phyloP scores from a whole-genome alignment of 2,888 invertebrate species.

The Pteria penguin region DNA sequence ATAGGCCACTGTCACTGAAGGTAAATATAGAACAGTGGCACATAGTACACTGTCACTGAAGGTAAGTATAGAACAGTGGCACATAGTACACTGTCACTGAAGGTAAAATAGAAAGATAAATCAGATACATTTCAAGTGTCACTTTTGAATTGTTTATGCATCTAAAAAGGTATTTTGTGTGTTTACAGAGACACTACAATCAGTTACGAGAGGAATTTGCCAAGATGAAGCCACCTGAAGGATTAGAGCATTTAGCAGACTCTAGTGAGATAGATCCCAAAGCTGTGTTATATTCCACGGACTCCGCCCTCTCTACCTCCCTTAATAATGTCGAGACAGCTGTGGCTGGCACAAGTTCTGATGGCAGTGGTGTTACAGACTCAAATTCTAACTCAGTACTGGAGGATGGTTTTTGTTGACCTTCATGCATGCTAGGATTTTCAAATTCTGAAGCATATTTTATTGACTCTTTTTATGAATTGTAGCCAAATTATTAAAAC shows the following conservation, averaged over 20 bases:
- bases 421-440: background rate
- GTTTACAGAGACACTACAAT: constrained; percentile 87
- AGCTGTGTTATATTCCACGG: constrained; percentile 67
- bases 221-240: constrained; percentile 88
- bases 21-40: constrained; percentile 88
- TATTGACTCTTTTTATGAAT: no score
- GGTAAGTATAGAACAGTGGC: constrained; percentile 66
- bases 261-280: constrained; percentile 63
- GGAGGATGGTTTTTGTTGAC: constrained; percentile 18
- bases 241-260: constrained; percentile 60
- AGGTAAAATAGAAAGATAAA: no score
- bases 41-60: constrained; percentile 87
- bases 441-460: no score
- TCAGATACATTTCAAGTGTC: no score
- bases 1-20: no score
- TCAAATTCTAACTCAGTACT: constrained; percentile 34
- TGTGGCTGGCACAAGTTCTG: constrained; percentile 22
- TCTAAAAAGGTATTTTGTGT: no score
- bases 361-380: constrained; percentile 16
- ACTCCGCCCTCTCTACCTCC: constrained; percentile 47
- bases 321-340: constrained; percentile 31
- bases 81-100: no score
- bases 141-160: no score
- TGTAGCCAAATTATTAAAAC: no score
- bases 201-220: constrained; percentile 92